phyloP scores from a whole-genome alignment of 2,888 invertebrate genomes.

The Lepidochitona cinerea region DNA sequence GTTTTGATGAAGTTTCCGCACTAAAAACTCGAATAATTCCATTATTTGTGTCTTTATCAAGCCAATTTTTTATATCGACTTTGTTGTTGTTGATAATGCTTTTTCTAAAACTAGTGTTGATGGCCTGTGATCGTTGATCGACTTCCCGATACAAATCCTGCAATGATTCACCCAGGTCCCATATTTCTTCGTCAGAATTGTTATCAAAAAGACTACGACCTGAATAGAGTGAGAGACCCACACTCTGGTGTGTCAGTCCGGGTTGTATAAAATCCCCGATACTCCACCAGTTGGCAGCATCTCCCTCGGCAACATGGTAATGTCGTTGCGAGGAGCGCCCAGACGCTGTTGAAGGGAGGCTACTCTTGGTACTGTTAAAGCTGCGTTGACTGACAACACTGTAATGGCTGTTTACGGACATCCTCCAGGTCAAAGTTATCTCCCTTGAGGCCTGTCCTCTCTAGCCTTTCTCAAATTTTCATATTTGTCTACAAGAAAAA shows the following conservation, averaged over 20 bases:
- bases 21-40: constrained; percentile 68
- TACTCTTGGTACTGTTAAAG: constrained; percentile 17
- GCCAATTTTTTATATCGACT: constrained; percentile 57
- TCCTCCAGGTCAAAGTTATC: neutral
- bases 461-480: too few species aligned
- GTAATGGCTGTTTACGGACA: neutral
- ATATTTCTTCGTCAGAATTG: constrained; percentile 55
- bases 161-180: constrained; percentile 68
- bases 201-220: neutral
- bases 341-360: constrained; percentile 35
- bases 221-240: constrained; percentile 32
- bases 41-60: constrained; percentile 61
- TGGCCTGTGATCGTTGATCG: constrained; percentile 38
- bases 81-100: constrained; percentile 20
- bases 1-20: constrained; percentile 48
- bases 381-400: neutral
- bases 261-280: constrained; percentile 49
- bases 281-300: constrained; percentile 50
- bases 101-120: neutral
- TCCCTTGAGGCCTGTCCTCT: neutral
- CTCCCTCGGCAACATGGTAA: constrained; percentile 46
- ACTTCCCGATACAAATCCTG: constrained; percentile 60
- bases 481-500: too few species aligned
- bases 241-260: constrained; percentile 45
- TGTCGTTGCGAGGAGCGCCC: constrained; percentile 8